phyloP scores from a whole-genome alignment of 37 sponge, comb jelly and placozoan genomes.

The Ianthella basta region DNA sequence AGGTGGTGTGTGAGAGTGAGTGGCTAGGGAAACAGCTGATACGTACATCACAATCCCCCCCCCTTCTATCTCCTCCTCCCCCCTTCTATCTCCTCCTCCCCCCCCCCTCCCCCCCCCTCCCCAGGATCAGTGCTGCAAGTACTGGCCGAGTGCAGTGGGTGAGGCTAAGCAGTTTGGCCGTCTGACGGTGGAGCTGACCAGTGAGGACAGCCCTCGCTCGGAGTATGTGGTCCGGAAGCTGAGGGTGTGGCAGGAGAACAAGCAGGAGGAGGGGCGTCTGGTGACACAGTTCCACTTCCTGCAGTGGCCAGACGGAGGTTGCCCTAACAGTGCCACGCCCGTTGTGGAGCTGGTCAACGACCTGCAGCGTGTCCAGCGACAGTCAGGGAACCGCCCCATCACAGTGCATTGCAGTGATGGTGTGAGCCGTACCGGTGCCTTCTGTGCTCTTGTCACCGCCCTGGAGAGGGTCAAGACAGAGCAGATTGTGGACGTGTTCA shows the following conservation, averaged over 20 bases:
- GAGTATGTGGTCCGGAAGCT: conserved; percentile 47
- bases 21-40: too few species aligned
- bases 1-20: too few species aligned
- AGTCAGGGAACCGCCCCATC: conserved; percentile 87
- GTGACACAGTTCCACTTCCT: conserved; percentile 56
- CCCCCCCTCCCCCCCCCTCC: neutral
- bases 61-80: too few species aligned
- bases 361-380: conserved; percentile 76
- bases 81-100: too few species aligned
- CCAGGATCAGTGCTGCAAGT: conserved; percentile 44
- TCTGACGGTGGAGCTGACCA: conserved; percentile 31
- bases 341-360: conserved; percentile 81
- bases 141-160: conserved; percentile 55
- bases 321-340: conserved; percentile 10
- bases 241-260: conserved; percentile 49
- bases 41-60: too few species aligned
- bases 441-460: conserved; percentile 73
- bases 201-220: neutral
- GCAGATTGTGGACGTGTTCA: conserved; percentile 85
- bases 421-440: conserved; percentile 76
- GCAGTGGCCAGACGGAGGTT: conserved; percentile 47
- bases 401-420: conserved; percentile 94
- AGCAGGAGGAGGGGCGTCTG: conserved; percentile 16
- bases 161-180: conserved; percentile 27
- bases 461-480: conserved; percentile 87